phyloP scores from a whole-genome alignment of 2,888 invertebrate species.

The Diplolepis rosae region DNA sequence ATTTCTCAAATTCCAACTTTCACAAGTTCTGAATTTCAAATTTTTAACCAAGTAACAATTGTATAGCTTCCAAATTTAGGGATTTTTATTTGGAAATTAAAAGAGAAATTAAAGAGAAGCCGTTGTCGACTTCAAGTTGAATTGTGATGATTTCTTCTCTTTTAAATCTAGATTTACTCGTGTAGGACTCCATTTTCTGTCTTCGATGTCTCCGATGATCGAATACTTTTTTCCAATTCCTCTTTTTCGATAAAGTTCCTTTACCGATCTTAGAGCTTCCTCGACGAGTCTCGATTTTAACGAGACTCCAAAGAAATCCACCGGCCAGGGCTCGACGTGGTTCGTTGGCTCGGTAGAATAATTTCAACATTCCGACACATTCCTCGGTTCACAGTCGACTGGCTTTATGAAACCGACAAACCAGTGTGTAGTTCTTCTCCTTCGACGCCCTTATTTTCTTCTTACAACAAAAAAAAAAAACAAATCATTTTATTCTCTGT shows the following conservation, averaged over 20 bases:
- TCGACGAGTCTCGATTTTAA: slow-evolving; percentile 19
- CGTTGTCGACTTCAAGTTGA: too few species aligned
- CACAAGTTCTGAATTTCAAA: not conserved
- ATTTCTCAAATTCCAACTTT: slow-evolving; percentile 4
- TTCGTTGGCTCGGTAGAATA: slow-evolving; percentile 22
- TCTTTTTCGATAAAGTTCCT: slow-evolving; percentile 31
- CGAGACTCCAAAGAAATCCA: slow-evolving; percentile 24
- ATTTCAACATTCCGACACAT: slow-evolving; percentile 61
- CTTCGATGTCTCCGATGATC: not conserved
- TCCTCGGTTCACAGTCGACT: slow-evolving; percentile 63
- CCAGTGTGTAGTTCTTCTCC: not conserved
- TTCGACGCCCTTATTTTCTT: slow-evolving; percentile 9
- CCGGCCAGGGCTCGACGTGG: slow-evolving; percentile 9
- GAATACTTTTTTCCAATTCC: not conserved
- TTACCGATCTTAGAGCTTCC: slow-evolving; percentile 18
- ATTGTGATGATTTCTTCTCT: too few species aligned
- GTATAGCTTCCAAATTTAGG: too few species aligned
- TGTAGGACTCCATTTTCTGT: slow-evolving; percentile 1
- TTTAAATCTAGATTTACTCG: too few species aligned
- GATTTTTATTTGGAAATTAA: too few species aligned
- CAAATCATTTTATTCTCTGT: too few species aligned
- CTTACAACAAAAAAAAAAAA: not conserved
- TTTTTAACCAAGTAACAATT: too few species aligned
- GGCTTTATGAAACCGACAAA: slow-evolving; percentile 60
- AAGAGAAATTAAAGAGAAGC: too few species aligned